Base-by-base conservation (phyloP, 1,140 invertebrate genomes). In the Tetramorium alpestre region DNA sequence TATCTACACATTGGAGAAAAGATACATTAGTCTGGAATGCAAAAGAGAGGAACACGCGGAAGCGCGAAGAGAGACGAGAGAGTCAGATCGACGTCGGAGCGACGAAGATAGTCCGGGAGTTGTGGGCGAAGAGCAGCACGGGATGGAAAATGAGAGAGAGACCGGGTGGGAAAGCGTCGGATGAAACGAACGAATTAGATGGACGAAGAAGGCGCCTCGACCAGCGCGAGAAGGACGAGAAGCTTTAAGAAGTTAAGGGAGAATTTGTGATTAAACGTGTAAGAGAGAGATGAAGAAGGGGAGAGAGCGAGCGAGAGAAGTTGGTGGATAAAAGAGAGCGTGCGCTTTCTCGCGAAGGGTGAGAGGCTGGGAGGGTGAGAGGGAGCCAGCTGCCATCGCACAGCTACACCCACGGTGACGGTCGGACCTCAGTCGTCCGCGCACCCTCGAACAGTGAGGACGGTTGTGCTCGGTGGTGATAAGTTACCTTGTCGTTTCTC, bases 361-460 rank as follows among this genome's bases (percentile, higher is more conserved):
- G 82, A 51, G 85, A 76, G 44, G 70, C 51, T 51, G 13, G 18
- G 38, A 58, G 2, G 44, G 81, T 75, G 85, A 78, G 76, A 86
- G 65, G 65, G 90, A 82, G 87, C 82, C 87, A 87, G 87, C 90
- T 82, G 80, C 85, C 87, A 87, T 87, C 67, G 88, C 87, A 86
- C 92, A 92, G 93, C 93, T 94, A 94, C 94, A 94, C 94, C 93
- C 94, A 92, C 93, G 84, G 90, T 87, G 85, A 82, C 90, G 87
- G 22, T 82, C 82, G 86, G 88, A 90, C 82, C 85, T 94, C 93
- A 95, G 95, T 95, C 92, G 94, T 91, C 87, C 94, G 93, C 94
- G 94, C 94, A 94, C 93, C 93, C 92, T 95, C 94, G 91, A 87
- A 93, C 91, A 78, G 93, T 77, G 93, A 95, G 94, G 93, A 92